These are phyloP conservation scores for Noctilio leporinus DNA, from an alignment of 2,113 vertebrate species.

Conservation along the genomic window DNA sequence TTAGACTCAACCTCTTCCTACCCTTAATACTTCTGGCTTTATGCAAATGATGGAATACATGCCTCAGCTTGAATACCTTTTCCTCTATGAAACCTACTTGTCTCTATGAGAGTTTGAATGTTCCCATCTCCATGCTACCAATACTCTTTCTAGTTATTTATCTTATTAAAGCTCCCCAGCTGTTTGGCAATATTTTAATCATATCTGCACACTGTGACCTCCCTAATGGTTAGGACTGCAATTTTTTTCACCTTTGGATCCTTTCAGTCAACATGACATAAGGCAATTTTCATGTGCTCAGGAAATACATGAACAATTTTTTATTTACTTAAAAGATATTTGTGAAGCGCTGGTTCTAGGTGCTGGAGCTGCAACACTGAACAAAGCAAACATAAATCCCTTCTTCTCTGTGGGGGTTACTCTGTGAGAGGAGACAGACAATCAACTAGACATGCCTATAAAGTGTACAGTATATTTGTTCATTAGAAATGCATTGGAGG, in stretches of 20 bases:
- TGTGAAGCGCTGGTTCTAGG: not conserved
- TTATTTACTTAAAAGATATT: not conserved
- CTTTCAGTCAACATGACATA: not conserved
- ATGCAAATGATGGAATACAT: not conserved
- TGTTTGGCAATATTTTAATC: not conserved
- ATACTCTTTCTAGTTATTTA: not conserved
- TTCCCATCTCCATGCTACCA: not conserved
- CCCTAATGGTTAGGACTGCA: not conserved
- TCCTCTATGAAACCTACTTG: not conserved
- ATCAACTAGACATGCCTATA: not conserved
- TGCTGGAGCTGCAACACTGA: not conserved
- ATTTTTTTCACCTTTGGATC: not conserved
- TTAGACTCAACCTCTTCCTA: not conserved
- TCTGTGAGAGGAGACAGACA: not conserved
- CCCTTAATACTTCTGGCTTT: not conserved
- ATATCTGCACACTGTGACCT: not conserved
- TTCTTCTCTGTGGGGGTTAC: not conserved
- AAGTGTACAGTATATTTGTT: not conserved
- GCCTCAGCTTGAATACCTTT: not conserved
- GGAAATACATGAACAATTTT: not conserved
- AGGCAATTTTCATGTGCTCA: not conserved
- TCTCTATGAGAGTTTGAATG: not conserved
- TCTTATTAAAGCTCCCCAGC: not conserved
- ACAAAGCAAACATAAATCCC: not conserved
- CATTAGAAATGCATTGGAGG: not conserved